Evolutionary conservation across 2,113 vertebrate genomes (phyloP), one percentile per base, ranked within the genome.

Genomic region (Maccullochella peelii): DNA sequence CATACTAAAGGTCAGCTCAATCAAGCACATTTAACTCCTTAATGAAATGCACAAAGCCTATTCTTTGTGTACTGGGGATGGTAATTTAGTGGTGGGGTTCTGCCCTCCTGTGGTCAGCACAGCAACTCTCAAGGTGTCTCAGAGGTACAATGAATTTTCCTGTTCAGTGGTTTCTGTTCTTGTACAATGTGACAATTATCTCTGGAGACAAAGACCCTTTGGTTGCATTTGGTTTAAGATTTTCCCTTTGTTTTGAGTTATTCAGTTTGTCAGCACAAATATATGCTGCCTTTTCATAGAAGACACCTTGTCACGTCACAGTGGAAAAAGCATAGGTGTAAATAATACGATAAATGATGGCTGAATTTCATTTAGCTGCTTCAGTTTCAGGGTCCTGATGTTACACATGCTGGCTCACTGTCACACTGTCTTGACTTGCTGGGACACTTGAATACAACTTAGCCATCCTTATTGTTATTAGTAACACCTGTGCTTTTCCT

Each of bases 51-150:
- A 86, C 61, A 84, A 84, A 77, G 63, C 42, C 27, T 7, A 61
- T 75, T 86, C 42, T 82, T 83, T 87, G 72, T 79, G 57, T 14
- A 0, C 44, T 8, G 49, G 55, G 59, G 21, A 47, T 66, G 80
- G 38, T 84, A 81, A 58, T 62, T 93, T 89, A 86, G 88, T 95
- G 93, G 92, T 92, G 86, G 89, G 91, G 88, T 74, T 94, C 91
- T 95, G 93, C 94, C 94, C 95, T 93, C 94, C 92, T 94, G 95
- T 95, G 95, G 94, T 93, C 92, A 88, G 81, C 77, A 42, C 84
- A 72, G 83, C 73, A 87, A 89, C 86, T 89, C 71, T 70, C 67
- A 79, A 90, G 81, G 83, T 80, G 79, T 81, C 72, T 72, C 68
- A 33, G 70, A 74, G 71, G 44, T 63, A 61, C 67, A 87, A 76